phyloP scores from a whole-genome alignment of 2,113 vertebrate genomes.

The Elephantulus edwardii region DNA sequence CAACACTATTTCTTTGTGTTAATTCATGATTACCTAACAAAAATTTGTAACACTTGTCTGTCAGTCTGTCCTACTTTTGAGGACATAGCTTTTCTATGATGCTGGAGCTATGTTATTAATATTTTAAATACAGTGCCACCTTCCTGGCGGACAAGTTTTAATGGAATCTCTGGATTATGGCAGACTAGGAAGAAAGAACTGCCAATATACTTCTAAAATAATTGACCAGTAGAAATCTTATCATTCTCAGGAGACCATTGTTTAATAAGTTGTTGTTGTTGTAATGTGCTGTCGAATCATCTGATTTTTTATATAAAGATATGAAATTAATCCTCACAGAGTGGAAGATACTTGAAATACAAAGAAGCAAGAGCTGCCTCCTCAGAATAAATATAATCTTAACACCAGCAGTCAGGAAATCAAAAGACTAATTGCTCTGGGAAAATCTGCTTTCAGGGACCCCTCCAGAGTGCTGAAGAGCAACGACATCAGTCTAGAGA shows the following conservation, averaged over 20 bases:
- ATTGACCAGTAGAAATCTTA: no score
- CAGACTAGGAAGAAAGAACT: no score
- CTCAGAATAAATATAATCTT: background rate
- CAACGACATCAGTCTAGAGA: no score
- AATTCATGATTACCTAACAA: background rate
- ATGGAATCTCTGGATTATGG: background rate
- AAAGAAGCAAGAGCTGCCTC: background rate
- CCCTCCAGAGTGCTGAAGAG: no score
- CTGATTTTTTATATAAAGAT: no score
- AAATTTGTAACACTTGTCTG: background rate
- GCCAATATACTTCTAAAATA: no score
- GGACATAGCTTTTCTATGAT: background rate
- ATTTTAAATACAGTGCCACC: background rate
- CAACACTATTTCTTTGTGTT: slow-evolving; percentile 33
- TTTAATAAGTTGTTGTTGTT: background rate
- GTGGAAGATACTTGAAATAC: background rate
- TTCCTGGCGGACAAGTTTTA: background rate
- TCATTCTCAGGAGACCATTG: background rate
- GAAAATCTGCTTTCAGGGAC: no score
- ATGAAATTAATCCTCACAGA: no score
- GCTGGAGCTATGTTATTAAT: background rate
- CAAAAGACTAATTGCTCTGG: no score
- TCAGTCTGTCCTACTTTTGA: background rate
- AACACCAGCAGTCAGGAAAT: background rate
- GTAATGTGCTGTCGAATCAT: no score